phyloP scores from a whole-genome alignment of 2,797 vertebrate genomes.

The Alcedo quadribrachys region DNA sequence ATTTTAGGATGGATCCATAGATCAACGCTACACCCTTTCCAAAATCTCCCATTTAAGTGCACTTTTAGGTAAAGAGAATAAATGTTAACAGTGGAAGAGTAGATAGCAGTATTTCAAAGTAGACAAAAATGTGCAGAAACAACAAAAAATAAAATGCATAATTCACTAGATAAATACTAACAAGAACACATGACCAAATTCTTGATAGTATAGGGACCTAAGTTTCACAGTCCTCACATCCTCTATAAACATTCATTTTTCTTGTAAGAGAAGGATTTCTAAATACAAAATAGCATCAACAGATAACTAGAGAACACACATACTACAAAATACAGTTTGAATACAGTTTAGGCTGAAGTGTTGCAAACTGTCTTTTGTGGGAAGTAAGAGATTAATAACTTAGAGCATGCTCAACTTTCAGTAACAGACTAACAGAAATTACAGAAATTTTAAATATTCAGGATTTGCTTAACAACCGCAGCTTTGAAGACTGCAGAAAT shows the following conservation, averaged over 20 bases:
- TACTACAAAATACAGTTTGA: not conserved
- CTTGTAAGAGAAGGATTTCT: not conserved
- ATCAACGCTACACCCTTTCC: not conserved
- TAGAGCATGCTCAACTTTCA: not conserved
- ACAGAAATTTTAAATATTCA: not conserved
- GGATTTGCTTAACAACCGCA: not conserved
- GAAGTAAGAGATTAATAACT: not conserved
- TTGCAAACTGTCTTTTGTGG: not conserved
- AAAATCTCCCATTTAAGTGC: not conserved
- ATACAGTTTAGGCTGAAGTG: not conserved
- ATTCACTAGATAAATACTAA: not conserved
- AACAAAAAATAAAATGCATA: not conserved
- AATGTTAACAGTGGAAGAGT: not conserved
- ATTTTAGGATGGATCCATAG: not conserved
- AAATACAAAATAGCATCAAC: not conserved
- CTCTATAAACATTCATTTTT: not conserved
- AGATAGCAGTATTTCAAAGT: not conserved
- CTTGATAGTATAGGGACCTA: not conserved
- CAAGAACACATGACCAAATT: not conserved
- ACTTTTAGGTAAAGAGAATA: not conserved
- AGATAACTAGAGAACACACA: not conserved
- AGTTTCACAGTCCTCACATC: not conserved
- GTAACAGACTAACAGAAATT: not conserved
- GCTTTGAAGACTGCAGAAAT: not conserved
- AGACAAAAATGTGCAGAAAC: slow-evolving; percentile 22